Base-by-base conservation (phyloP, 2,113 vertebrate species). In the Aramus guarauna region DNA sequence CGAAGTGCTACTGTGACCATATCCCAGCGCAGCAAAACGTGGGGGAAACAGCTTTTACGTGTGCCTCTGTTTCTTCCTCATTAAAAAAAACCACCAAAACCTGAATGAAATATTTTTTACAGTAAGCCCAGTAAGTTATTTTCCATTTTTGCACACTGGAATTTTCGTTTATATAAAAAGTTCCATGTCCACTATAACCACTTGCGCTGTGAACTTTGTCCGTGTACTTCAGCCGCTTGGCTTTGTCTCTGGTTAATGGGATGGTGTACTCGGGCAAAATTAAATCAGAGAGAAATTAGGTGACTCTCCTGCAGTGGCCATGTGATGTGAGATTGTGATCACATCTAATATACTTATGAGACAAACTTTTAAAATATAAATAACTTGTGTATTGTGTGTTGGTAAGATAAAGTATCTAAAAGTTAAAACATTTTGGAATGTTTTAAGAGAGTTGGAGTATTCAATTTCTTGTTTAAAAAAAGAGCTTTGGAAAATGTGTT, bases 111-210 rank as follows among this genome's bases (percentile, higher is more conserved):
- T 53, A 50, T 6, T 19, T 68, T 68, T 37, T 60, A 5, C 11
- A 30, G 9, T 30, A 75, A 59, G 11, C 18, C 14, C 1, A 16
- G 26, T 34, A 60, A 23, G 30, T 72, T 76, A 22, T 43, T 83
- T 50, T 68, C 41, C 9, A 2, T 3, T 39, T 85, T 21, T 7
- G 22, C 29, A 11, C 29, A 1, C 6, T 9, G 50, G 34, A 9
- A 4, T 45, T 37, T 39, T 10, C 22, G 15, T 50, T 68, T 15
- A 15, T 23, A 2, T 12, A 6, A 20, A 55, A 30, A 15, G 19
- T 2, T 22, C 39, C 1, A 0, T 18, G 2, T 30, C 36, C 1
- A 1, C 39, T 36, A 0, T 9, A n/a, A 22, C 20, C 1, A 2
- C 30, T n/a, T 18, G 43, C 2, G 1, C 39, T 32, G 29, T 32